These are phyloP conservation scores for Amorpha juglandis DNA, from an alignment of 2,888 invertebrate genomes.

Conservation along the genomic window DNA sequence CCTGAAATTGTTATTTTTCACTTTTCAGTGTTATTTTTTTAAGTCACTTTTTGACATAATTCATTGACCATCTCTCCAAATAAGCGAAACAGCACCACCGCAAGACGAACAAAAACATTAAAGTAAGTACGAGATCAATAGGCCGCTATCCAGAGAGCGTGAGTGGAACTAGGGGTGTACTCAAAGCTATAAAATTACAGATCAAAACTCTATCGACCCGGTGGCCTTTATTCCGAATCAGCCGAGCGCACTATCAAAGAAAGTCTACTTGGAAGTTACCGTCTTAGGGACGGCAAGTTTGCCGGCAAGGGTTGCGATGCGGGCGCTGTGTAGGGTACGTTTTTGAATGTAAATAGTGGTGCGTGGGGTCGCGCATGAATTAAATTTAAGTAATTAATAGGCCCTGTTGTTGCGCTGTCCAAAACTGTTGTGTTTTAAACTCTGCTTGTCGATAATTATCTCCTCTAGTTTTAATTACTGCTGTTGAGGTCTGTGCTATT, in stretches of 20 bases:
- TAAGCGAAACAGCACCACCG: constrained; percentile 37
- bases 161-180: constrained; percentile 66
- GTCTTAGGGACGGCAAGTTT: constrained; percentile 81
- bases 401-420: constrained; percentile 41
- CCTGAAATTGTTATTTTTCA: too few species aligned
- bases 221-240: constrained; percentile 79
- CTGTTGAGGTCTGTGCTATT: not conserved
- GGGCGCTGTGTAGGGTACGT: constrained; percentile 72
- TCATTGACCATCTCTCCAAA: constrained; percentile 17
- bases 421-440: constrained; percentile 24
- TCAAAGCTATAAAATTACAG: constrained; percentile 84
- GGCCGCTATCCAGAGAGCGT: constrained; percentile 69
- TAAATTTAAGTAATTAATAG: constrained; percentile 84
- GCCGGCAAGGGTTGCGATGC: constrained; percentile 79
- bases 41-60: not conserved
- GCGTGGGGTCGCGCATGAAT: constrained; percentile 77
- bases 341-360: constrained; percentile 84
- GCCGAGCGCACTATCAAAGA: constrained; percentile 83
- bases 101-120: constrained; percentile 66
- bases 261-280: constrained; percentile 81
- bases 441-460: constrained; percentile 25
- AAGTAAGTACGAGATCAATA: constrained; percentile 68
- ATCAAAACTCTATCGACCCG: constrained; percentile 82
- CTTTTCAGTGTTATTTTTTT: too few species aligned
- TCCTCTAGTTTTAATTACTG: constrained; percentile 13